A percentile compares a stretch with the other conserved stretches of the same genome.
Conservation (phyloP, 2,888 invertebrate genomes). For the Rhingia rostrata region DNA sequence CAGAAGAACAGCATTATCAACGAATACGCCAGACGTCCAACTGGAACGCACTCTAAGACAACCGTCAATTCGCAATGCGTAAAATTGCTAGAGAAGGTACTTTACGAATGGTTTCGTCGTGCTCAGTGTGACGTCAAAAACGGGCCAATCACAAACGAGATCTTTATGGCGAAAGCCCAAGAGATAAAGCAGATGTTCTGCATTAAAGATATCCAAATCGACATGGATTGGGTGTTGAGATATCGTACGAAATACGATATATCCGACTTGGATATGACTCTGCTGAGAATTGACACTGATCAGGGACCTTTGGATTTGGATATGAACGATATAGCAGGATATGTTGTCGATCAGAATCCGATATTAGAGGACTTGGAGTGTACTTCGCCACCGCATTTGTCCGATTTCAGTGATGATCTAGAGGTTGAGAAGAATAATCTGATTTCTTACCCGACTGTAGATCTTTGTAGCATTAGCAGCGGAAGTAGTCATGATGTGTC, state of each 20-base stretch:
- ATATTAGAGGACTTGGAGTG: neutral
- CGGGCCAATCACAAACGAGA: constrained; percentile 44
- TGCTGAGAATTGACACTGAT: constrained; percentile 27
- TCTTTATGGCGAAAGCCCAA: constrained; percentile 40
- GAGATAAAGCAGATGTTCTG: constrained; percentile 23
- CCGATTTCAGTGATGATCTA: neutral
- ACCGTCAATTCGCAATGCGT: neutral
- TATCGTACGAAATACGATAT: constrained; percentile 46
- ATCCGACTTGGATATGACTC: constrained; percentile 48
- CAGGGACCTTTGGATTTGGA: neutral
- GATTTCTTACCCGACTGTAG: too few species aligned
- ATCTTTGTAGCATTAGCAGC: neutral
- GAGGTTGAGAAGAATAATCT: too few species aligned
- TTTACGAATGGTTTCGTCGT: constrained; percentile 57
- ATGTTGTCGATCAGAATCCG: constrained; percentile 20
- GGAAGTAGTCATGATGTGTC: neutral
- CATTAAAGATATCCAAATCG: neutral
- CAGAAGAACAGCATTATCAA: neutral
- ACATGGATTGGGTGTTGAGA: constrained; percentile 26
- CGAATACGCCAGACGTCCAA: constrained; percentile 10
- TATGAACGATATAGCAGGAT: constrained; percentile 29
- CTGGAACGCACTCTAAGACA: neutral
- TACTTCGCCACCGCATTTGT: neutral
- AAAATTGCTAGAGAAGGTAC: constrained; percentile 32
- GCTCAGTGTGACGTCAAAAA: constrained; percentile 39